Conservation (phyloP, 2,888 invertebrate species). For the Stenodera caucasica region DNA sequence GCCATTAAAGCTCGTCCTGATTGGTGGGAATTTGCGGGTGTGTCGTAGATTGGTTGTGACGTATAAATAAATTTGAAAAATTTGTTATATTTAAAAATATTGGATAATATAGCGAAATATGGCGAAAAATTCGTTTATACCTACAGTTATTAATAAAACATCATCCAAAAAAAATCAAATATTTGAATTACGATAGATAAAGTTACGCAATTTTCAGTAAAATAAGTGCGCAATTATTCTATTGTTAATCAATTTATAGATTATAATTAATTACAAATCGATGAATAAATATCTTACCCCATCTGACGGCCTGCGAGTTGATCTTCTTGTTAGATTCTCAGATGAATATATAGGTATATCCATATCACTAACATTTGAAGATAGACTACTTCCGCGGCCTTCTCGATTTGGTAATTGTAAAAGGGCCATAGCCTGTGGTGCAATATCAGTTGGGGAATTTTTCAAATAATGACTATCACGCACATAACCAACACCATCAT, state of each 20-base stretch:
- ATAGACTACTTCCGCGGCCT: constrained; percentile 57
- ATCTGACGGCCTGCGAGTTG: constrained; percentile 29
- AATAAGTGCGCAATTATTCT: not conserved
- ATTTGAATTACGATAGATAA: no score
- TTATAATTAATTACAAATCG: no score
- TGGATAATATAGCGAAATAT: constrained; percentile 13
- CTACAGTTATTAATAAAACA: not conserved
- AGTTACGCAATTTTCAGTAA: constrained; percentile 3
- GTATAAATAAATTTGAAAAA: constrained; percentile 24
- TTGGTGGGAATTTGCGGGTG: constrained; percentile 44
- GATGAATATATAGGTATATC: constrained; percentile 61
- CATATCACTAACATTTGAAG: constrained; percentile 61
- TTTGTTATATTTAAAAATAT: constrained; percentile 8
- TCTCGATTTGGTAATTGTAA: constrained; percentile 55
- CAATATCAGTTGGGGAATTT: constrained; percentile 50
- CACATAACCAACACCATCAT: constrained; percentile 60
- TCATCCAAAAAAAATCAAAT: no score
- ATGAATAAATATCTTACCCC: no score
- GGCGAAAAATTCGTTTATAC: not conserved
- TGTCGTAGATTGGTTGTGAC: constrained; percentile 31
- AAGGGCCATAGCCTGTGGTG: constrained; percentile 51
- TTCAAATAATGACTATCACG: constrained; percentile 61
- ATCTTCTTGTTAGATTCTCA: constrained; percentile 47
- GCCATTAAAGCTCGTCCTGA: constrained; percentile 25
- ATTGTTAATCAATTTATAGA: no score